phyloP scores from a whole-genome alignment of 2,797 vertebrate genomes.

The Thripadectes ignobilis region DNA sequence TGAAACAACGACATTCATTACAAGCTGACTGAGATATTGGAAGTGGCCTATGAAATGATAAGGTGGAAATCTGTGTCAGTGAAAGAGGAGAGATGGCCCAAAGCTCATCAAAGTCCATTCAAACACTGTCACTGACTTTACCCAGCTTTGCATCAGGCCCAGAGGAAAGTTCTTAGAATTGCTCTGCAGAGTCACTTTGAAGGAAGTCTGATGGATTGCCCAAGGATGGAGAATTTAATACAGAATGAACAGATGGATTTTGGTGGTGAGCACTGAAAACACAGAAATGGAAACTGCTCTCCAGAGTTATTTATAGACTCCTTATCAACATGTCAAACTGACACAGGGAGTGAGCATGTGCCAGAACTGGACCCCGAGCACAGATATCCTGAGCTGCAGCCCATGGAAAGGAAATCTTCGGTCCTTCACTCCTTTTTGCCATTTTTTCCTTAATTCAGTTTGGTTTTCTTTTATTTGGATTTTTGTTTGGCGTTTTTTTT shows the following conservation, averaged over 20 bases:
- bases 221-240: neutral
- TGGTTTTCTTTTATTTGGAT: neutral
- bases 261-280: neutral
- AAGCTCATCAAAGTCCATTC: neutral
- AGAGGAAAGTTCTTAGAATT: neutral
- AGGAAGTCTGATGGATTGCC: neutral
- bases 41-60: neutral
- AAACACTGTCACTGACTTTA: neutral
- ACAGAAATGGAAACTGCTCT: neutral
- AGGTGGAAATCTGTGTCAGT: neutral
- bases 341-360: accelerated
- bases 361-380: neutral
- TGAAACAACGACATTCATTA: neutral
- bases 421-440: accelerated
- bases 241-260: neutral
- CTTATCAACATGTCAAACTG: neutral
- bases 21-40: neutral
- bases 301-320: neutral
- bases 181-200: neutral
- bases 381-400: neutral
- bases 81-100: neutral
- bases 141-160: neutral
- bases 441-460: neutral
- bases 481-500: neutral
- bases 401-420: neutral